A percentile compares a stretch with the other conserved stretches of the same genome.
Evolutionary conservation across 1,140 invertebrate species (phyloP).

Genomic region (Armadillidium nasatum): DNA sequence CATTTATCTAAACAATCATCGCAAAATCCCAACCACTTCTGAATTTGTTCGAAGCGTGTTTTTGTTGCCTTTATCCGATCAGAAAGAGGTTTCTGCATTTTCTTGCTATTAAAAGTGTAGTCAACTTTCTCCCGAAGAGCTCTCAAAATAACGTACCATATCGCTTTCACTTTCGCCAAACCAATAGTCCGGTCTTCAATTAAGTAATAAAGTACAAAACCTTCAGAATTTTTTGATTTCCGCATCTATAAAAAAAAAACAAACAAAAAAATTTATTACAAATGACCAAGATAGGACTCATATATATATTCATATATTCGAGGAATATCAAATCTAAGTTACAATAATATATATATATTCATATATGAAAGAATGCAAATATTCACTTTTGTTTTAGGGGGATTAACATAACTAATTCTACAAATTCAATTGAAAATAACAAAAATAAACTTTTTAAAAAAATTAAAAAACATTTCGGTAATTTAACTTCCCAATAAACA

Average conservation of each 20-base stretch:
- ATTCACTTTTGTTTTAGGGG: too few species aligned
- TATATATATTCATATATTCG: too few species aligned
- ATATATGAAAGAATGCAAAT: too few species aligned
- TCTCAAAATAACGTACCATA: slow-evolving; percentile 54
- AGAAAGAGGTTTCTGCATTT: background rate
- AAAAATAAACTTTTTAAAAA: too few species aligned
- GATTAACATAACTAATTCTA: too few species aligned
- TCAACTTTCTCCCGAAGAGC: slow-evolving; percentile 52
- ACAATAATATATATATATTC: too few species aligned
- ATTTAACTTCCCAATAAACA: too few species aligned
- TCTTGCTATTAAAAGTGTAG: slow-evolving; percentile 17
- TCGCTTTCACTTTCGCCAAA: slow-evolving; percentile 54
- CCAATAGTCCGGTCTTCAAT: slow-evolving; percentile 51
- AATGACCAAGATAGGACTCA: too few species aligned
- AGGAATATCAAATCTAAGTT: too few species aligned
- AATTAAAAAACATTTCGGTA: too few species aligned
- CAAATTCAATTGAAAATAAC: too few species aligned
- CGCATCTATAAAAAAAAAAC: slow-evolving; percentile 45
- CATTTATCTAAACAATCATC: slow-evolving; percentile 22
- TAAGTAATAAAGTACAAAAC: slow-evolving; percentile 54
- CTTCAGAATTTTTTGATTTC: slow-evolving; percentile 50
- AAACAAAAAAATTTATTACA: background rate
- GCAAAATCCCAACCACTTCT: slow-evolving; percentile 30
- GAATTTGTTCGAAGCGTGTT: slow-evolving; percentile 28
- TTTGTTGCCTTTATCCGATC: background rate